Conservation (phyloP, 2,113 vertebrate genomes). For the Hippocampus abdominalis region DNA sequence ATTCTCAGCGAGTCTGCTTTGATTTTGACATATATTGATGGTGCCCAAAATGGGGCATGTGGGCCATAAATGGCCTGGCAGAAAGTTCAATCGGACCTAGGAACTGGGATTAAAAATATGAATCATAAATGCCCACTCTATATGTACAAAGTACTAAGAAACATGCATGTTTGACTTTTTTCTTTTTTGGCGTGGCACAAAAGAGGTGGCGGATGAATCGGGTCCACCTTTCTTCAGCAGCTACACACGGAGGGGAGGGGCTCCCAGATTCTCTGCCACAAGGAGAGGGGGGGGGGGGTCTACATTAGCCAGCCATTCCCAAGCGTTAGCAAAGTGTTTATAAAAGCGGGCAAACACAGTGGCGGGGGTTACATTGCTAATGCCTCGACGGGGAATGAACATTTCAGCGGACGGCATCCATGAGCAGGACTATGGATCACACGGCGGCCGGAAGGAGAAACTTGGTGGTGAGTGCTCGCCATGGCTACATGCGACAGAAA, state of each 20-base stretch:
- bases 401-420: background rate
- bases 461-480: constrained; percentile 5
- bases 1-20: no score
- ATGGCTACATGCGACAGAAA: background rate
- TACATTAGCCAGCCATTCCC: constrained; percentile 62
- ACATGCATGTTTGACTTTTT: no score
- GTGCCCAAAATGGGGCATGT: background rate
- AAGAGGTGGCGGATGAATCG: constrained; percentile 84
- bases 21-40: background rate
- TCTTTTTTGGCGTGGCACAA: constrained; percentile 55
- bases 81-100: background rate
- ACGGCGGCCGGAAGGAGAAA: background rate
- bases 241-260: constrained; percentile 92
- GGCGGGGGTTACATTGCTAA: constrained; percentile 40
- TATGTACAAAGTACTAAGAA: no score
- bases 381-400: constrained; percentile 13
- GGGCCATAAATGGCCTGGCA: background rate
- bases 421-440: background rate
- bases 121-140: background rate
- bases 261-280: constrained; percentile 58
- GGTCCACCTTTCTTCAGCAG: constrained; percentile 90
- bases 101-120: background rate
- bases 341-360: constrained; percentile 51
- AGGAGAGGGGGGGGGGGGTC: constrained; percentile 29
- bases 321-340: constrained; percentile 71